These are phyloP conservation scores for Caenorhabditis uteleia DNA, from an alignment of 2,888 invertebrate species.

Conservation along the genomic window DNA sequence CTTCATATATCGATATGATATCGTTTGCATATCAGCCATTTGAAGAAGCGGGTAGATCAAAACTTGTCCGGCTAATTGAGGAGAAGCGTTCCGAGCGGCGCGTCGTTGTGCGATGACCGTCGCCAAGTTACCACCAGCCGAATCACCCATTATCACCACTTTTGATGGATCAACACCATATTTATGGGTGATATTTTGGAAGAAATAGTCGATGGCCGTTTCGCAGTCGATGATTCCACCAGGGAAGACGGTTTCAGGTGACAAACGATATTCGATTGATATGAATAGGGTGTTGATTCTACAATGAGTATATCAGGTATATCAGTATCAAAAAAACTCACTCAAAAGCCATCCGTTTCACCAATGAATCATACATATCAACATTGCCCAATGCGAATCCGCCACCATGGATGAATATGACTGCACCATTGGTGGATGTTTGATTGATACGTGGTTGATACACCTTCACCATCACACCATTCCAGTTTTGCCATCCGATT, in stretches of 20 bases:
- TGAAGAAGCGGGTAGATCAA: constrained; percentile 70
- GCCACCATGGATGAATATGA: constrained; percentile 64
- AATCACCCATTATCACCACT: constrained; percentile 61
- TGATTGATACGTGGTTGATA: constrained; percentile 39
- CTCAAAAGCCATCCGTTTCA: constrained; percentile 49
- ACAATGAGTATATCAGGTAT: constrained; percentile 1
- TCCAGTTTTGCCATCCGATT: constrained; percentile 9
- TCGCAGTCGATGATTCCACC: constrained; percentile 70
- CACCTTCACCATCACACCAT: constrained; percentile 39
- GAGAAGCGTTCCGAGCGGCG: constrained; percentile 10
- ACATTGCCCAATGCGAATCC: constrained; percentile 60
- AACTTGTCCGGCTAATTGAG: constrained; percentile 55
- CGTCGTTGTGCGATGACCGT: constrained; percentile 51
- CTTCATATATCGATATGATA: constrained; percentile 59
- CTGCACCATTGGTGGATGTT: constrained; percentile 47
- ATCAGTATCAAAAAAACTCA: constrained; percentile 14
- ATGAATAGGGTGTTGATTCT: constrained; percentile 49
- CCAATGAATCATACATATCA: constrained; percentile 51
- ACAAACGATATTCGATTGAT: constrained; percentile 68
- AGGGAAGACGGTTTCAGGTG: constrained; percentile 70
- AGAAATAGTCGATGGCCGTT: constrained; percentile 66
- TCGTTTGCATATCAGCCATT: constrained; percentile 68
- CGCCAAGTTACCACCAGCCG: constrained; percentile 63
- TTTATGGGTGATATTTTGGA: too few species aligned
- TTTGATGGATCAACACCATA: constrained; percentile 53